Evolutionary conservation across 2,888 invertebrate species (phyloP), one percentile per base, ranked within the genome.

Genomic region (Anthrax anthrax): DNA sequence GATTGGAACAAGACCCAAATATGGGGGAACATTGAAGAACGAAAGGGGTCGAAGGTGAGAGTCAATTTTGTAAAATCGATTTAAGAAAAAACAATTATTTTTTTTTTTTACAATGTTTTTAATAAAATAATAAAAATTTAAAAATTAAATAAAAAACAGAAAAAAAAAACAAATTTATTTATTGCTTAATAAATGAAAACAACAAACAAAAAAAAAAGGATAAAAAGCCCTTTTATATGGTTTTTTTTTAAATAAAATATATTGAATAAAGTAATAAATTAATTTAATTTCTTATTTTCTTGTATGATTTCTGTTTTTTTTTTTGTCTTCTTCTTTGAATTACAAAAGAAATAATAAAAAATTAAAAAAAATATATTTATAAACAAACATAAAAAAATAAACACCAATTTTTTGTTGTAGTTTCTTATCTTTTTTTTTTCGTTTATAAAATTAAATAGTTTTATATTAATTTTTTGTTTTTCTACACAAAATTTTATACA

Each of bases 21-120:
- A 98, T 81, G 95, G 95, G 77, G 97, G 97, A 76, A 91, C 95
- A 75, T 91, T 94, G 84, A 96, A 97, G 86, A 95, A 96, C 80
- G 97, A 97, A 82, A 89, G 92, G 79, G 96, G 97, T 80, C 89
- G 97, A 89, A 95, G 96, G 96, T 96, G 86, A 87, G 86, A 66
- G 46, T 51, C 50, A 50, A 59, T 55, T 61, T 55, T 53, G 51
- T 52, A 52, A 50, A 51, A 1, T 32, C 12, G 13, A 32, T 12
- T 12, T 4, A 32, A 32, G 13, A 32, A 12, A 32, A 32, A 32
- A 32, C 12, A 12, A 13, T 2, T 8, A 69, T 70, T 70, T 64
- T 42, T 57, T 58, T n/a, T 16, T 36, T 36, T 8, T 16, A 16
- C 10, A 36, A 55, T 51, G 44, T 39, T 51, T 51, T 48, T 16